Evolutionary conservation across 2,797 vertebrate genomes (phyloP).

Genomic region (Poeciliopsis turneri): DNA sequence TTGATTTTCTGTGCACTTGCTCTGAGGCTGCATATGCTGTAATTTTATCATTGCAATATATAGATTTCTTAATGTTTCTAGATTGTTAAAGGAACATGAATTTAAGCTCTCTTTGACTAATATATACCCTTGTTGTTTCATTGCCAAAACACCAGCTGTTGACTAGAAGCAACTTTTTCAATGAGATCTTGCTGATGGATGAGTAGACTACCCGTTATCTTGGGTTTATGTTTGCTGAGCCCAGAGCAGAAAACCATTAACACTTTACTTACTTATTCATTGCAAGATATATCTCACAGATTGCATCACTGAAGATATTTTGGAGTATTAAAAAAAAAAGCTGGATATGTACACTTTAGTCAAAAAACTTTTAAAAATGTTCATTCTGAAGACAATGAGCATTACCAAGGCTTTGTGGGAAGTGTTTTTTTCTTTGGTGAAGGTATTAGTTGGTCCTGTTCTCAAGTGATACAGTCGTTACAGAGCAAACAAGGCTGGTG

Average conservation of each 20-base stretch:
- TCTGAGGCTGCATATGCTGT: neutral
- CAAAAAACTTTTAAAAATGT: neutral
- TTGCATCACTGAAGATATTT: neutral
- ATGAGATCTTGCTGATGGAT: neutral
- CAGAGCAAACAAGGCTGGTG: slow-evolving; percentile 19
- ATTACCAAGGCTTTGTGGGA: neutral
- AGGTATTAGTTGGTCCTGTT: slow-evolving; percentile 2
- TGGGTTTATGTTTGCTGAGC: neutral
- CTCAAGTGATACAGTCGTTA: slow-evolving; percentile 19
- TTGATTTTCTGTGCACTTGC: neutral
- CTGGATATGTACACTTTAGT: neutral
- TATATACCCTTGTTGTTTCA: neutral
- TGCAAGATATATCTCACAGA: neutral
- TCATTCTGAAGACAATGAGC: neutral
- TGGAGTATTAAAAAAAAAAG: neutral
- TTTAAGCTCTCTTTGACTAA: neutral
- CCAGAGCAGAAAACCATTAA: neutral
- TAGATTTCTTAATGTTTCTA: neutral
- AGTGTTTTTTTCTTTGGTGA: neutral
- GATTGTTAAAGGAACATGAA: neutral
- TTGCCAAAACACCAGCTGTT: neutral
- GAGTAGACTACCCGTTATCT: neutral
- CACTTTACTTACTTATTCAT: neutral
- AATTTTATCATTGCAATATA: neutral
- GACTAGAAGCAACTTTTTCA: neutral